Evolutionary conservation across 1,140 invertebrate genomes (phyloP), one percentile per base, ranked within the genome.

Genomic region (Ostrea edulis): DNA sequence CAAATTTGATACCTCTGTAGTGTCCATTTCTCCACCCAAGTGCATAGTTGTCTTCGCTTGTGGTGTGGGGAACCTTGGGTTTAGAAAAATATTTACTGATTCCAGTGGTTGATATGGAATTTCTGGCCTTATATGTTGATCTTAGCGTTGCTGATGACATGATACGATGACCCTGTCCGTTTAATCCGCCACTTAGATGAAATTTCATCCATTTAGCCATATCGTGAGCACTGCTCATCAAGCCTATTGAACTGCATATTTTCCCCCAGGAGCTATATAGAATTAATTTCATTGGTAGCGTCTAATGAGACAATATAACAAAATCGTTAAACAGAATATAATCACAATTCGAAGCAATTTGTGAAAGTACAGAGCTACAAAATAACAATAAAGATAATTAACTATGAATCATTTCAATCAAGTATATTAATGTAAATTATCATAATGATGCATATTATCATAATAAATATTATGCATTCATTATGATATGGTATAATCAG

Each of bases 141-240:
- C 25, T 65, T 22, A 90, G 25, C 14, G 65, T 86, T 22, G 82
- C 22, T 14, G 52, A 29, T 4, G 14, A 14, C 44, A 90, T 62
- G 0, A 90, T 58, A 29, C 86, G 86, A 53, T 83, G 65, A 3
- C 88, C 88, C 14, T 22, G 53, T 52, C 84, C 81, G 54, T 89
- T 89, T 82, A 86, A 55, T n/a, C 90, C 90, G 0, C 85, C 84
- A 62, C n/a, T 88, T n/a, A 90, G 81, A 52, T 89, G 87, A 77
- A 90, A 90, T 9, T 86, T 84, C 88, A 90, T 90, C 90, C 90
- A 90, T 68, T 89, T 88, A 25, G 90, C 62, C 65, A 90, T 89
- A 68, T 90, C 90, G 17, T 84, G 77, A n/a, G 90, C 90, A 85
- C 82, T 89, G 29, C 86, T 88, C 88, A 90, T 89, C 0, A 89